Evolutionary conservation across 53 echinoderm and acorn worm species (phyloP).

Genomic region (Luidia sarsii): DNA sequence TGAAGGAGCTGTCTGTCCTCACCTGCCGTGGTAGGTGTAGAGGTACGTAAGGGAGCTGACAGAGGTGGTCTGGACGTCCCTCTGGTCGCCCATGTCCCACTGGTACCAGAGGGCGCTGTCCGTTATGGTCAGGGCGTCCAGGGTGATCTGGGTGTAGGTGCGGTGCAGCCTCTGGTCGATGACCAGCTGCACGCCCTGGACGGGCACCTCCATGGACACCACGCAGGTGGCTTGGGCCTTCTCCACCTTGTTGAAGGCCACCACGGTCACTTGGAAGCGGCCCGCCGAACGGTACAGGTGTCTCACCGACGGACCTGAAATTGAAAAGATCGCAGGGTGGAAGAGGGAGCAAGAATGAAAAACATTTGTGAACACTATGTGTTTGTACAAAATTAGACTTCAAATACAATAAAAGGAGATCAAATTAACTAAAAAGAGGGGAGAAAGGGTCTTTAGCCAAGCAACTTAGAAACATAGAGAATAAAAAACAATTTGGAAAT

Average conservation of each 20-base stretch:
- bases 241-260: slow-evolving; percentile 81
- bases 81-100: slow-evolving; percentile 84
- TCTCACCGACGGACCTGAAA: slow-evolving; percentile 55
- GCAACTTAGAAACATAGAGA: too few relatives aligned
- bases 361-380: not conserved
- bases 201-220: slow-evolving; percentile 64
- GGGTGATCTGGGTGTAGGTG: slow-evolving; percentile 54
- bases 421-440: too few relatives aligned
- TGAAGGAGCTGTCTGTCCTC: too few relatives aligned
- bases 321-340: not conserved
- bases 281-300: slow-evolving; percentile 73
- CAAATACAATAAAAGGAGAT: too few relatives aligned
- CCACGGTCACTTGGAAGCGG: slow-evolving; percentile 63
- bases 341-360: not conserved
- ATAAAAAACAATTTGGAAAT: too few relatives aligned
- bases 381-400: too few relatives aligned
- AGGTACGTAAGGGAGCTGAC: slow-evolving; percentile 32
- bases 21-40: slow-evolving; percentile 73
- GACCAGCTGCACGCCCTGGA: slow-evolving; percentile 66
- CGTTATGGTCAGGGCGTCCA: slow-evolving; percentile 64
- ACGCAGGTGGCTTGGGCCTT: slow-evolving; percentile 27
- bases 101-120: slow-evolving; percentile 60
- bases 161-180: slow-evolving; percentile 42
- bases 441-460: too few relatives aligned
- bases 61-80: slow-evolving; percentile 22